These are phyloP conservation scores for Chirona hameri DNA, from an alignment of 2,888 invertebrate genomes.

Conservation along the genomic window DNA sequence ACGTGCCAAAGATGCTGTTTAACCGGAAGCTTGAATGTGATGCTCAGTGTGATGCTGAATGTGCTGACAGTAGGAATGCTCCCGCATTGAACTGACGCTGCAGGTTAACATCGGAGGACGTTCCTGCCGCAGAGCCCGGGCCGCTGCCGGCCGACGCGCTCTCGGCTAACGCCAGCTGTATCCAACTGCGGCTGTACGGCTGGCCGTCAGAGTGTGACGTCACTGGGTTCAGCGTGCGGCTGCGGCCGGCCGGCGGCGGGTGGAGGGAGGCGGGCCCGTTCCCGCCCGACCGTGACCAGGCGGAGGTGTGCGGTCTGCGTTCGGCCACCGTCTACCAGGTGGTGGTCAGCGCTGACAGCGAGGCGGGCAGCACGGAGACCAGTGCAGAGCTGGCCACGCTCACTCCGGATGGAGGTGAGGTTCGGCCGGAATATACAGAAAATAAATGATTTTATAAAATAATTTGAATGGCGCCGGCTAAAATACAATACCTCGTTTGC, in stretches of 20 bases:
- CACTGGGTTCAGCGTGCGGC: background rate
- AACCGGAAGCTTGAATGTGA: too few species aligned
- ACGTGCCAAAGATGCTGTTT: too few species aligned
- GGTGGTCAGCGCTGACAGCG: background rate
- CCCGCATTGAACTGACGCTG: too few species aligned
- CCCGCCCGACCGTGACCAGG: background rate
- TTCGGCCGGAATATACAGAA: too few species aligned
- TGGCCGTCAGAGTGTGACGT: conserved; percentile 10
- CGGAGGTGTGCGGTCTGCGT: conserved; percentile 6
- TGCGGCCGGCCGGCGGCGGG: background rate
- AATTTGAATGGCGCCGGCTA: too few species aligned
- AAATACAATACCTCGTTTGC: too few species aligned
- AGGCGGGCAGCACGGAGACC: background rate
- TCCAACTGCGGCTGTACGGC: background rate
- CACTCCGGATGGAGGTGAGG: background rate
- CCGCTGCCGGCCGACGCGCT: background rate
- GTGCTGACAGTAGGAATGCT: too few species aligned
- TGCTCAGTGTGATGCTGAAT: too few species aligned
- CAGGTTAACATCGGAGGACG: too few species aligned
- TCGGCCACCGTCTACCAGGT: background rate
- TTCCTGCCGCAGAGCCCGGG: background rate
- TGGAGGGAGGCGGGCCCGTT: background rate
- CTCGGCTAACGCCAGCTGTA: background rate
- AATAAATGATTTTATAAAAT: too few species aligned
- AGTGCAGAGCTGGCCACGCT: background rate